phyloP scores from a whole-genome alignment of 1,140 invertebrate species.

The Heliconius congener region DNA sequence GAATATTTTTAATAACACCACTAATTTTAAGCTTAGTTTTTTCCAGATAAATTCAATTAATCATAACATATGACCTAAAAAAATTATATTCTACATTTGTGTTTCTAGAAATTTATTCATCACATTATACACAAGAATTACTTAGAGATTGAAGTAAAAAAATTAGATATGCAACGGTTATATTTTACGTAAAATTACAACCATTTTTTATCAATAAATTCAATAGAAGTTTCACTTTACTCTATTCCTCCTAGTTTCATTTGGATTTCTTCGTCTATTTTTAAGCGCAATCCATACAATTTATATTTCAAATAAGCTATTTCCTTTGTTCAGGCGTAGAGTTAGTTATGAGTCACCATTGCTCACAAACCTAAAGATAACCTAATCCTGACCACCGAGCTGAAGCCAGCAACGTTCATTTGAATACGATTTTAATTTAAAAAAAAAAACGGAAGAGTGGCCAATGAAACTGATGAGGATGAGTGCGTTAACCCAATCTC shows the following conservation, averaged over 20 bases:
- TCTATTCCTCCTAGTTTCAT: background rate
- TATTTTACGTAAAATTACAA: background rate
- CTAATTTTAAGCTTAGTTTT: too few relatives aligned
- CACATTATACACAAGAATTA: too few relatives aligned
- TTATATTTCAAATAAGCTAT: constrained; percentile 14
- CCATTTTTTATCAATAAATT: background rate
- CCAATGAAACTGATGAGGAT: constrained; percentile 45
- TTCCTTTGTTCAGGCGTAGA: constrained; percentile 2
- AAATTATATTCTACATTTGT: background rate
- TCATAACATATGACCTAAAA: background rate
- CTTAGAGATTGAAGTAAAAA: background rate
- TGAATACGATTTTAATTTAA: constrained; percentile 27
- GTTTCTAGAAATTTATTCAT: background rate
- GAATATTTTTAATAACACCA: too few relatives aligned
- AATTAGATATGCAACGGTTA: too few relatives aligned
- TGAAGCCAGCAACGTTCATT: constrained; percentile 25
- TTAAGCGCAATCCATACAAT: background rate
- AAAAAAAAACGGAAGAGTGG: constrained; percentile 33
- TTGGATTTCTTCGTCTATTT: background rate
- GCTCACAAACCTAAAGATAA: constrained; percentile 27
- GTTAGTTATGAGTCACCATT: constrained; percentile 11
- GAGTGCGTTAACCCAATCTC: constrained; percentile 57
- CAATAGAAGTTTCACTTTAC: background rate
- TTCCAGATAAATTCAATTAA: too few relatives aligned
- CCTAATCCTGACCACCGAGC: constrained; percentile 17